These are phyloP conservation scores for Chascanopsetta lugubris DNA, from an alignment of 2,113 vertebrate genomes.

Conservation along the genomic window DNA sequence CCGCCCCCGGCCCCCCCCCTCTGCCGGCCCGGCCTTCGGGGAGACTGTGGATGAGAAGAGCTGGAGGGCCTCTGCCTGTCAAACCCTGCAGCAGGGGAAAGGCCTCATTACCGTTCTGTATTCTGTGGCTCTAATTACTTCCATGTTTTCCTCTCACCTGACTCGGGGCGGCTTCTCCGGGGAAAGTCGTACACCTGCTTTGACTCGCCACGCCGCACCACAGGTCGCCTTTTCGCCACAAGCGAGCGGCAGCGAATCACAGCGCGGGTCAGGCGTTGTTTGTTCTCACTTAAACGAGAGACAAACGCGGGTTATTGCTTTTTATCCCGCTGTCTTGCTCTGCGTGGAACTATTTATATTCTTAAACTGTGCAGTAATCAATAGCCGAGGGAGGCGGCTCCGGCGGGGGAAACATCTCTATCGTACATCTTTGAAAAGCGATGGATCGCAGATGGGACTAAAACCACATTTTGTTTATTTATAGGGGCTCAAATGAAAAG, in stretches of 20 bases:
- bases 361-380: background rate
- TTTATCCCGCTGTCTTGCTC: background rate
- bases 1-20: too few species aligned
- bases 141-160: constrained; percentile 63
- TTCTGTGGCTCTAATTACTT: constrained; percentile 58
- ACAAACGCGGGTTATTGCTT: background rate
- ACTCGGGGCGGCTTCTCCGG: constrained; percentile 41
- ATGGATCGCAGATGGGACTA: background rate
- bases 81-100: constrained; percentile 26
- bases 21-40: background rate
- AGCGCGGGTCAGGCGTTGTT: background rate
- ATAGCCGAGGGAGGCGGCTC: background rate
- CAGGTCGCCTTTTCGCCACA: constrained; percentile 11
- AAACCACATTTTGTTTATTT: too few species aligned
- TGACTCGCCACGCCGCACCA: background rate
- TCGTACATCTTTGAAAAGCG: too few species aligned
- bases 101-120: constrained; percentile 60
- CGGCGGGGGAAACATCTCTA: too few species aligned
- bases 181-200: constrained; percentile 55
- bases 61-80: constrained; percentile 32
- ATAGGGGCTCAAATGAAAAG: too few species aligned
- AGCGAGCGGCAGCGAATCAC: background rate
- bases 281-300: background rate
- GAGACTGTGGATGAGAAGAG: constrained; percentile 40
- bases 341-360: background rate